phyloP scores from a whole-genome alignment of 2,113 vertebrate genomes.

The Eupsittula cactorum region DNA sequence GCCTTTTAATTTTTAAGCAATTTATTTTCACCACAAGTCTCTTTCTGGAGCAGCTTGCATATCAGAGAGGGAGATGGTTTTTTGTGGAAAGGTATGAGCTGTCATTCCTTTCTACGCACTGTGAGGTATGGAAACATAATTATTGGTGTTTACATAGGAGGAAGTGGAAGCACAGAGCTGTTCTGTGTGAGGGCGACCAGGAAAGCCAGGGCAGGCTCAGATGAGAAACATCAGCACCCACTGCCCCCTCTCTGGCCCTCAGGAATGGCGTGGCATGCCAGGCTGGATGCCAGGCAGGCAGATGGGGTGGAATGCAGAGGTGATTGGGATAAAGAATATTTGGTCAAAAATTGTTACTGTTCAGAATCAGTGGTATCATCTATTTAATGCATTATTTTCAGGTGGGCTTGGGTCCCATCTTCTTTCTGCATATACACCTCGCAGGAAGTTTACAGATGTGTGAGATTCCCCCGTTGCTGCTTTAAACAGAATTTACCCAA shows the following conservation, averaged over 20 bases:
- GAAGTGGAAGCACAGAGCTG: conserved; percentile 33
- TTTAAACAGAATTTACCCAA: not conserved
- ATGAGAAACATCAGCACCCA: not conserved
- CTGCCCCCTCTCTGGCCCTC: not conserved
- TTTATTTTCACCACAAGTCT: conserved; percentile 32
- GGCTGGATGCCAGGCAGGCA: not conserved
- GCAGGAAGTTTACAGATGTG: not conserved
- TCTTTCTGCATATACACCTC: not conserved
- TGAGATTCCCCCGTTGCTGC: accelerated
- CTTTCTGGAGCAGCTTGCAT: not conserved
- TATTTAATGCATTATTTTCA: not conserved
- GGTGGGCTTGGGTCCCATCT: not conserved
- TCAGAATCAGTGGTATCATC: not conserved
- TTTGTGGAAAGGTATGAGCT: conserved; percentile 15
- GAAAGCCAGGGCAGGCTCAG: not conserved
- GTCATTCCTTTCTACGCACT: conserved; percentile 8
- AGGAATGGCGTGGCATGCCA: accelerated
- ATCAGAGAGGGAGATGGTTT: not conserved
- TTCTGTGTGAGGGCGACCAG: not conserved
- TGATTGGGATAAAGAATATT: not conserved
- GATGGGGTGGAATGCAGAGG: not conserved
- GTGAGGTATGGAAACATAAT: conserved; percentile 59
- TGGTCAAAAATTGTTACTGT: not conserved
- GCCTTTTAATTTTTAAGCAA: conserved; percentile 23
- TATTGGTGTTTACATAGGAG: conserved; percentile 39